Evolutionary conservation across 2,113 vertebrate species (phyloP), one percentile per base, ranked within the genome.

Genomic region (Semicossyphus pulcher): DNA sequence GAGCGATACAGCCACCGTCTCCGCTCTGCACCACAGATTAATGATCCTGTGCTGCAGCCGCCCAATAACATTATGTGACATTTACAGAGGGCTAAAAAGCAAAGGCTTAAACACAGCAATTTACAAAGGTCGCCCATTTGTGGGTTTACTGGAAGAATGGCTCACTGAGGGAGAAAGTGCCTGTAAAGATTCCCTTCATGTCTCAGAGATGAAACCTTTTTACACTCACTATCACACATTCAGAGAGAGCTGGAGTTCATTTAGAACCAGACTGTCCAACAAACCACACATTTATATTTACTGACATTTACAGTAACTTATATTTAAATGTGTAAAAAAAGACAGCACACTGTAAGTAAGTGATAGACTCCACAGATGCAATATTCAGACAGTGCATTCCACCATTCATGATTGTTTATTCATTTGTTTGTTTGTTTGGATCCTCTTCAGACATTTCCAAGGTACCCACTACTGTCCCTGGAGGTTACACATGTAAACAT

Each of bases 1-100:
- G 92, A 95, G 89, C 92, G 93, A 95, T 95, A 94, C 63, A 88
- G 78, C 81, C 75, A 56, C 67, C 32, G 83, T 80, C 58, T 60
- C 89, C 86, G 77, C 83, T 69, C 70, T 31, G 81, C 76, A 66
- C 74, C 84, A 76, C 76, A 88, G 81, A 90, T 90, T 93, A 92
- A 93, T 90, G 91, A 92, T 88, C 77, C 87, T 83, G 82, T 78
- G 79, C 88, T 78, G 79, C 75, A 57, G 69, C 47, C 79, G 52
- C 77, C 86, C 86, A 84, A 83, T 89, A 93, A 86, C 91, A 91
- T 88, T 84, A 90, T 84, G 81, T 90, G 89, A 88, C 92, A 90
- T 93, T 91, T 92, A 88, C 81, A 90, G 80, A 84, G 86, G 72
- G 78, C 72, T 84, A 79, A 91, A 91, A 85, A 87, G 84, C 84